Conservation (phyloP, 2,888 invertebrate species). For the Drosophila paramelanica region DNA sequence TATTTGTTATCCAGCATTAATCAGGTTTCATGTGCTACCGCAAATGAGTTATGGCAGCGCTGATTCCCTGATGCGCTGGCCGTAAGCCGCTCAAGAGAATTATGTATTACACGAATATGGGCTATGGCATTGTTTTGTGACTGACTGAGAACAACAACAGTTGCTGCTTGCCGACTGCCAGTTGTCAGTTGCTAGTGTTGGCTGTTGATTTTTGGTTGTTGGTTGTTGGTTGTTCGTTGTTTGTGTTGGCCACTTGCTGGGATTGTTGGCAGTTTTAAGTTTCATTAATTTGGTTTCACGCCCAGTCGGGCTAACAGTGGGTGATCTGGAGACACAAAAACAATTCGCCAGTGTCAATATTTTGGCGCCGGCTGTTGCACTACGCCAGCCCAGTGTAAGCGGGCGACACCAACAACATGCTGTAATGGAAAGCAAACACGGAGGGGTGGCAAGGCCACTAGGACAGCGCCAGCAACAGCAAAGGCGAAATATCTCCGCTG, state of each 20-base stretch:
- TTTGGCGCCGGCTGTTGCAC: constrained; percentile 49
- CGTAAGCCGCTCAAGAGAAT: constrained; percentile 17
- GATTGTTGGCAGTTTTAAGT: constrained; percentile 49
- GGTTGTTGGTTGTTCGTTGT: constrained; percentile 5
- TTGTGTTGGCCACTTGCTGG: constrained; percentile 9
- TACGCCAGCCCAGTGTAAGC: constrained; percentile 24
- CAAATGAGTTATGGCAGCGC: constrained; percentile 33
- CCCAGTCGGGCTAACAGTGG: constrained; percentile 26
- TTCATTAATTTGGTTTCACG: constrained; percentile 53
- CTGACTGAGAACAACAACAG: constrained; percentile 8
- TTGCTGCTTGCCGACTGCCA: constrained; percentile 17
- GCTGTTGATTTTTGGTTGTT: not conserved
- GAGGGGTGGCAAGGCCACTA: constrained; percentile 7
- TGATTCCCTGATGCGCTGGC: constrained; percentile 22
- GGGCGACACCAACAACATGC: constrained; percentile 42
- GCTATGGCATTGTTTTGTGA: constrained; percentile 37
- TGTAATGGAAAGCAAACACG: constrained; percentile 64
- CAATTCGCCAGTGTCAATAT: constrained; percentile 59
- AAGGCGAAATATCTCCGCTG: constrained; percentile 9
- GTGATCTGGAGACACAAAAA: constrained; percentile 29
- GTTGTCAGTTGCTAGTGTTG: constrained; percentile 2
- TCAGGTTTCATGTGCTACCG: constrained; percentile 9
- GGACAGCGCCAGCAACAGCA: not conserved
- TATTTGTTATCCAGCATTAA: constrained; percentile 18
- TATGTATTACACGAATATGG: constrained; percentile 12